Conservation (phyloP, 2,888 invertebrate species). For the Podotricha telesiphe region DNA sequence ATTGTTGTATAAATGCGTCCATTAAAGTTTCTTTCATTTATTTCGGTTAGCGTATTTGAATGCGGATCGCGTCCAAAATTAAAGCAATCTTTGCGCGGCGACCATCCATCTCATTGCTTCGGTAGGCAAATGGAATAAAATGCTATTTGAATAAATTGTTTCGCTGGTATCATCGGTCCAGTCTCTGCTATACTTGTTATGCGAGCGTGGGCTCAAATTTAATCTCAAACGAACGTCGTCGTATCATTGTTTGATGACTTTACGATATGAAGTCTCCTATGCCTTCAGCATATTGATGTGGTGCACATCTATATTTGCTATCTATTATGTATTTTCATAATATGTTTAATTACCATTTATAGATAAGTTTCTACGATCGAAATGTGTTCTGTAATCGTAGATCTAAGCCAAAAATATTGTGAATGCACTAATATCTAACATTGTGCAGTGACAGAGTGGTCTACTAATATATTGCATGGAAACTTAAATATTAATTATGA, state of each 20-base stretch:
- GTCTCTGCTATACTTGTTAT: constrained; percentile 53
- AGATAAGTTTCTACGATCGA: not conserved
- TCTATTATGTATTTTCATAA: not conserved
- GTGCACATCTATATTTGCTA: not conserved
- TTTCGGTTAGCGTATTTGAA: constrained; percentile 58
- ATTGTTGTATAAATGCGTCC: constrained; percentile 71
- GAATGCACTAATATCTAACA: not conserved
- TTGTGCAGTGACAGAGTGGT: no score
- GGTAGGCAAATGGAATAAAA: constrained; percentile 34
- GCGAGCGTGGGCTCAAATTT: constrained; percentile 65
- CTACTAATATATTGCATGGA: no score
- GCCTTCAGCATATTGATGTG: constrained; percentile 38
- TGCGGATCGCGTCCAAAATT: constrained; percentile 58
- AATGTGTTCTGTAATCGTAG: not conserved
- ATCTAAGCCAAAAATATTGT: not conserved
- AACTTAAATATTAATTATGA: no score
- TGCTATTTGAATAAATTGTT: constrained; percentile 29
- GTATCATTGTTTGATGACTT: constrained; percentile 57
- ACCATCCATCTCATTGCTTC: constrained; percentile 28
- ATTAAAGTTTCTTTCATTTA: constrained; percentile 65
- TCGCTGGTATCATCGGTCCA: constrained; percentile 26
- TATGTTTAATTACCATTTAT: not conserved
- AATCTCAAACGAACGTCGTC: constrained; percentile 57
- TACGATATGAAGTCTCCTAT: constrained; percentile 50
- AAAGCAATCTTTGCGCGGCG: constrained; percentile 29